phyloP scores from a whole-genome alignment of 2,113 vertebrate genomes.

The Leptocoma aspasia region DNA sequence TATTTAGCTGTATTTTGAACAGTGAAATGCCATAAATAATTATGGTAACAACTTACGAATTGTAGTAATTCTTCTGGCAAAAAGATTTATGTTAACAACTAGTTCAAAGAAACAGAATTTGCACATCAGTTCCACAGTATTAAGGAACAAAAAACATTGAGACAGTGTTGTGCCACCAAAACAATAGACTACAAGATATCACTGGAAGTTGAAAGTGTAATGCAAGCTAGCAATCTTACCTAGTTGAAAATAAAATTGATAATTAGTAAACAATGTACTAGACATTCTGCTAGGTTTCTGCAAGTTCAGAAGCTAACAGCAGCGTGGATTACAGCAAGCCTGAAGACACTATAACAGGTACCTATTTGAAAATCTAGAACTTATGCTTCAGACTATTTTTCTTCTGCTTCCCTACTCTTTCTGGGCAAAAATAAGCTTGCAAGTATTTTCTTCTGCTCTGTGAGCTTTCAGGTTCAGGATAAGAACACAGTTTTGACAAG shows the following conservation, averaged over 20 bases:
- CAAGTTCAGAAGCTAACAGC: background rate
- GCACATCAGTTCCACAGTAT: background rate
- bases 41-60: background rate
- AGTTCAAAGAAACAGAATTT: background rate
- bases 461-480: background rate
- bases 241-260: background rate
- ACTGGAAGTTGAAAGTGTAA: background rate
- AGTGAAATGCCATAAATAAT: background rate
- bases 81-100: background rate
- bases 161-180: background rate
- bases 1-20: background rate
- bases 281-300: background rate
- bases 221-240: background rate
- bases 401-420: background rate
- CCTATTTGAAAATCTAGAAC: background rate
- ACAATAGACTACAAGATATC: background rate
- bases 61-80: background rate
- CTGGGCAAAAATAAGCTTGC: background rate
- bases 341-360: background rate
- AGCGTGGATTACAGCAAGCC: background rate
- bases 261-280: background rate
- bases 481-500: background rate
- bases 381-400: background rate
- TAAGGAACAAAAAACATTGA: background rate
- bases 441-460: background rate